Evolutionary conservation across 1,140 invertebrate species (phyloP).

Genomic region (Aphelinus atriplicis): DNA sequence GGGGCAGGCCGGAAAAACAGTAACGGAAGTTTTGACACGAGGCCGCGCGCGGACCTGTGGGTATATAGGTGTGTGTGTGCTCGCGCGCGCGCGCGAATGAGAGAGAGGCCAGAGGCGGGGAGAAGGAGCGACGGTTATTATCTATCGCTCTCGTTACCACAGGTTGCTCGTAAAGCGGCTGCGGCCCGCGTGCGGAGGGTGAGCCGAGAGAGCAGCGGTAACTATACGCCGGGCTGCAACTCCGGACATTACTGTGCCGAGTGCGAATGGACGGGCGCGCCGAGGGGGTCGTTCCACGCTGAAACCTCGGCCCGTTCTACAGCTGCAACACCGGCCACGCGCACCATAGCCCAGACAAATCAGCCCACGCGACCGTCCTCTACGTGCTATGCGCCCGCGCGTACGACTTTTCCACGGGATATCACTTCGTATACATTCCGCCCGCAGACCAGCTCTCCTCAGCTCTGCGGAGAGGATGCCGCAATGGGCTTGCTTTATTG

Average conservation of each 20-base stretch:
- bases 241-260: conserved; percentile 54
- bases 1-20: conserved; percentile 2
- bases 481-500: conserved; percentile 16
- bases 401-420: too few relatives aligned
- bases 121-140: conserved; percentile 62
- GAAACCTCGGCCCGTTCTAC: conserved; percentile 47
- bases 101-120: conserved; percentile 43
- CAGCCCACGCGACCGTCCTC: too few relatives aligned
- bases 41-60: neutral
- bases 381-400: too few relatives aligned
- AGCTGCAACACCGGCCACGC: too few relatives aligned
- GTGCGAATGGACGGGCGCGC: conserved; percentile 57
- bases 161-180: conserved; percentile 68
- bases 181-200: conserved; percentile 47
- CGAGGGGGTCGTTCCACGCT: conserved; percentile 53
- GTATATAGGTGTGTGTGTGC: too few relatives aligned
- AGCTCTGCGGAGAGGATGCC: neutral
- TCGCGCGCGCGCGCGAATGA: conserved; percentile 34
- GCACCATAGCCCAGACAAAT: too few relatives aligned
- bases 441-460: too few relatives aligned
- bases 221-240: conserved; percentile 26
- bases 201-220: conserved; percentile 33
- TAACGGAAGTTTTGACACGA: conserved; percentile 28
- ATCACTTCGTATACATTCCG: too few relatives aligned
- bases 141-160: conserved; percentile 69